Conservation (phyloP, 2,888 invertebrate genomes). For the Drosophila pullipes region DNA sequence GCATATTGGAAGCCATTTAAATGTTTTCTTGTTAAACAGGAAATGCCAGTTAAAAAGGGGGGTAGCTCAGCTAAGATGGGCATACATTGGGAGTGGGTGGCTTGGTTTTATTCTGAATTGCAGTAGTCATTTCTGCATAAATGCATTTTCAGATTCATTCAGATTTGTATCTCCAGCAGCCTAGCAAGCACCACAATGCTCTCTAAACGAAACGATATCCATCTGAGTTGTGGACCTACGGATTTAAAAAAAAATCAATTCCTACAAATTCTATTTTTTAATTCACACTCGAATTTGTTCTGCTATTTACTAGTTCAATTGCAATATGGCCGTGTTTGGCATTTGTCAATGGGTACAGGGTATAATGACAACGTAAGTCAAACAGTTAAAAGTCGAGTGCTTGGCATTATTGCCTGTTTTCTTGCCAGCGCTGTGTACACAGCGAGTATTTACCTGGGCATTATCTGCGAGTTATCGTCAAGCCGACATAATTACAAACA, state of each 20-base stretch:
- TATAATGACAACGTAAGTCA: slow-evolving; percentile 32
- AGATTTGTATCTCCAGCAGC: slow-evolving; percentile 12
- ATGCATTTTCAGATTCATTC: slow-evolving; percentile 35
- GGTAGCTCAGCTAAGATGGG: slow-evolving; percentile 9
- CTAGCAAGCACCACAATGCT: not conserved
- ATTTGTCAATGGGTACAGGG: slow-evolving; percentile 10
- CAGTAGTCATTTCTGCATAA: slow-evolving; percentile 31
- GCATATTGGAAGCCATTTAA: slow-evolving; percentile 75
- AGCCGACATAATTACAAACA: slow-evolving; percentile 77
- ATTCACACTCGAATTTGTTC: not conserved
- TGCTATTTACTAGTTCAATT: not conserved
- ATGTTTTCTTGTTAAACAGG: slow-evolving; percentile 65
- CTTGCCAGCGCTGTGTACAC: slow-evolving; percentile 21
- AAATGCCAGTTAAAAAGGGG: slow-evolving; percentile 54
- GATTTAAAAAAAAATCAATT: not conserved
- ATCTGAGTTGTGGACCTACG: not conserved
- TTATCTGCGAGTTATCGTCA: slow-evolving; percentile 77
- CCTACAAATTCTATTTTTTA: not conserved
- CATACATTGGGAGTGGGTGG: slow-evolving; percentile 24
- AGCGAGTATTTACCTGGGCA: slow-evolving; percentile 72
- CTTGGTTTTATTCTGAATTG: not conserved
- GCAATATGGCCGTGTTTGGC: not conserved
- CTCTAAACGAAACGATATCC: not conserved
- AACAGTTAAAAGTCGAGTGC: slow-evolving; percentile 46
- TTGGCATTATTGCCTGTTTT: slow-evolving; percentile 38